Conservation (phyloP, 2,113 vertebrate species). For the Heterocephalus glaber region DNA sequence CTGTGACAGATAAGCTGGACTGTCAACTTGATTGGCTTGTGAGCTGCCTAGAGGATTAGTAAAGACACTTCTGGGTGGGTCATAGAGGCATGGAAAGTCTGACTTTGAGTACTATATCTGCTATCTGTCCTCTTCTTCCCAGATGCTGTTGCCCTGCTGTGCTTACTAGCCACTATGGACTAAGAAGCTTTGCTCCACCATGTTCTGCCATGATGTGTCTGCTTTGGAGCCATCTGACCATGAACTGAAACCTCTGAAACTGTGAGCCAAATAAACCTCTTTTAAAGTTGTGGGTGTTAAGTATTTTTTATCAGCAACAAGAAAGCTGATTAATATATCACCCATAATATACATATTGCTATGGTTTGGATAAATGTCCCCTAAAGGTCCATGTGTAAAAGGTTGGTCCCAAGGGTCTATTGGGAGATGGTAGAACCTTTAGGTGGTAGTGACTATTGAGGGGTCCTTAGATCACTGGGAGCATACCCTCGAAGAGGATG, state of each 20-base stretch:
- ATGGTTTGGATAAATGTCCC: neutral
- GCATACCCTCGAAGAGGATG: neutral
- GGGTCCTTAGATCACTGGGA: neutral
- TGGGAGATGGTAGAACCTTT: neutral
- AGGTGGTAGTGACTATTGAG: neutral
- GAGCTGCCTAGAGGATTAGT: neutral
- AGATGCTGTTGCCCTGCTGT: neutral
- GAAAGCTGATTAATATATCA: neutral
- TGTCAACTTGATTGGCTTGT: neutral
- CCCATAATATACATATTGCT: neutral
- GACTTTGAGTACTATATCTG: neutral
- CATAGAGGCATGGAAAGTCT: neutral
- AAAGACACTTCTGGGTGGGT: neutral
- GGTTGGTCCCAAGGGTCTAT: neutral
- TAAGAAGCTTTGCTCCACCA: neutral
- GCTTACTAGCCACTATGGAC: neutral
- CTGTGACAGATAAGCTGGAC: neutral
- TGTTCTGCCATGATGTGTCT: neutral
- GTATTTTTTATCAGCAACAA: neutral
- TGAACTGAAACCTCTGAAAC: neutral
- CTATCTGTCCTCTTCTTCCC: neutral
- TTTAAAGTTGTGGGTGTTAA: neutral
- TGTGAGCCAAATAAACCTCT: neutral
- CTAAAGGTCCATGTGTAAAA: neutral
- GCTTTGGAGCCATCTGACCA: neutral